Percentiles rank a stretch among this genome's conserved stretches.
Conservation (phyloP, 2,113 vertebrate genomes). For the Brienomyrus brachyistius region DNA sequence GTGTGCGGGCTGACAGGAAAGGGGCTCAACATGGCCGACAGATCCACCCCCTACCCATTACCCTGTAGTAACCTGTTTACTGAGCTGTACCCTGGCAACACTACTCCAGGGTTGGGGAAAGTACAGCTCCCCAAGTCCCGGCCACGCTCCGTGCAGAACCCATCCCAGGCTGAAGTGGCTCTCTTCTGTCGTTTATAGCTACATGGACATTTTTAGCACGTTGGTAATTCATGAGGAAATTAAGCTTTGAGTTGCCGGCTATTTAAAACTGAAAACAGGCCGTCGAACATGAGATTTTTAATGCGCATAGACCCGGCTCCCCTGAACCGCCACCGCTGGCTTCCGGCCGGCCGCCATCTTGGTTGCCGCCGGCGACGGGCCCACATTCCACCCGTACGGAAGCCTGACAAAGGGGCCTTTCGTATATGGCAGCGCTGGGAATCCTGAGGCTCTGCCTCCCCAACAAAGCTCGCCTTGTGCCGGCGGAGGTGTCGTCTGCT, state of each 20-base stretch:
- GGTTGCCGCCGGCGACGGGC: slow-evolving; percentile 35
- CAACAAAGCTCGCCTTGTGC: slow-evolving; percentile 60
- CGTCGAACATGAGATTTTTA: neutral
- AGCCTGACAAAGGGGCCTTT: slow-evolving; percentile 27
- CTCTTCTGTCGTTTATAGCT: neutral
- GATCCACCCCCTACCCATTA: neutral
- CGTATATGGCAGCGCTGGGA: slow-evolving; percentile 33
- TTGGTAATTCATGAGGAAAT: neutral
- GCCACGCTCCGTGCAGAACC: neutral
- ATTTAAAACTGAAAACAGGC: neutral
- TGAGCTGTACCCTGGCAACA: neutral
- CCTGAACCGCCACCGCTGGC: slow-evolving; percentile 29
- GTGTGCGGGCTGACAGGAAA: neutral
- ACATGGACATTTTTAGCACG: slow-evolving; percentile 13
- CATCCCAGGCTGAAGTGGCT: too few species aligned
- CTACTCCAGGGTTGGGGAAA: neutral
- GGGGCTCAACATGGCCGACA: slow-evolving; percentile 7
- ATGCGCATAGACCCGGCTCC: neutral
- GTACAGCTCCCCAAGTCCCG: neutral
- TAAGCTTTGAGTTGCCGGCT: neutral
- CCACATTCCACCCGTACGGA: slow-evolving; percentile 24
- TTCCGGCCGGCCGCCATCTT: neutral
- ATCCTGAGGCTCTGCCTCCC: slow-evolving; percentile 40
- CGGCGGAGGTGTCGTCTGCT: slow-evolving; percentile 59
- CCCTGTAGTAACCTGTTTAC: neutral